Evolutionary conservation across 1,140 invertebrate species (phyloP).

Genomic region (Drosophila burlai): DNA sequence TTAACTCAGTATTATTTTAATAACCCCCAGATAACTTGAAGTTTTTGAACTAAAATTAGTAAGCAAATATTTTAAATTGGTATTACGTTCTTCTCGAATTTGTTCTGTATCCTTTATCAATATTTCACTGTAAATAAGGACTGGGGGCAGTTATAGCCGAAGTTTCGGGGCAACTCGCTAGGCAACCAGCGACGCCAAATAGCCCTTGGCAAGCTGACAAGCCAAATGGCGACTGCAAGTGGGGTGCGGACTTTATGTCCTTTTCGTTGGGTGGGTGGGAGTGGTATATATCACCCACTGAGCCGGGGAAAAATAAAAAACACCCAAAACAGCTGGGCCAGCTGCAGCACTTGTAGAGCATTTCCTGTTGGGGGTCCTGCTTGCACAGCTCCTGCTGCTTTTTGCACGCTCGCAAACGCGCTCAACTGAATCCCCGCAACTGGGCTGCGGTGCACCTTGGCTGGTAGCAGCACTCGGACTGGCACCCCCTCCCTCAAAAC

Average conservation of each 20-base stretch:
- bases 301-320: conserved; percentile 6
- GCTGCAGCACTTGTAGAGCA: conserved; percentile 80
- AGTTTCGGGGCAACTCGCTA: conserved; percentile 55
- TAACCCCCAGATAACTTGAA: background rate
- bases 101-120: background rate
- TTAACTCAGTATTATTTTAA: background rate
- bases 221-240: conserved; percentile 45
- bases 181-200: conserved; percentile 65
- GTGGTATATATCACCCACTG: conserved; percentile 17
- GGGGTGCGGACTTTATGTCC: conserved; percentile 42
- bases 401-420: conserved; percentile 78
- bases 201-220: conserved; percentile 69
- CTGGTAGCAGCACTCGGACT: background rate
- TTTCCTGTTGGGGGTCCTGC: conserved; percentile 53
- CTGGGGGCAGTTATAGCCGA: conserved; percentile 40
- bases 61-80: no score
- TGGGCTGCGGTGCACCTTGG: conserved; percentile 69
- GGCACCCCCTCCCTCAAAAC: conserved; percentile 27
- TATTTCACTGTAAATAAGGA: background rate
- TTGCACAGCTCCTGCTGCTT: conserved; percentile 45
- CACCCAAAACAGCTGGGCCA: conserved; percentile 59
- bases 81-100: background rate
- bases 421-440: conserved; percentile 75
- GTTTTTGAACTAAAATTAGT: no score
- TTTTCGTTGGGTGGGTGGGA: conserved; percentile 6